Evolutionary conservation across 2,888 invertebrate species (phyloP).

Genomic region (Ecdyonurus torrentis): DNA sequence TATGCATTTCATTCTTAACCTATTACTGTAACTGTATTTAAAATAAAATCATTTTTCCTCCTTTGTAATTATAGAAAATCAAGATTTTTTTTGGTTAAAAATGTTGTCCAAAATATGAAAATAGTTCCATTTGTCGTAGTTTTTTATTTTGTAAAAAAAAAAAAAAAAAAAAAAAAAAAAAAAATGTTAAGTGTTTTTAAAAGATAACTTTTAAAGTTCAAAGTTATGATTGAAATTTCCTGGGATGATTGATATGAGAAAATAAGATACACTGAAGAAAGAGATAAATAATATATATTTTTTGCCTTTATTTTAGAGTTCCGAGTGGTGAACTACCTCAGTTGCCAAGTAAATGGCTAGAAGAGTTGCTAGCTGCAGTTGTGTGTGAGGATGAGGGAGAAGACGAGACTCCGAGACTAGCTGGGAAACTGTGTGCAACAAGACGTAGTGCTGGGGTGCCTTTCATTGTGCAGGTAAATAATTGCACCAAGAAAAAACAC

Average conservation of each 20-base stretch:
- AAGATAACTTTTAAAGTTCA: no score
- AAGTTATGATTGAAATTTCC: no score
- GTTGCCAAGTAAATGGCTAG: constrained; percentile 48
- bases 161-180: no score
- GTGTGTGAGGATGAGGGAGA: constrained; percentile 27
- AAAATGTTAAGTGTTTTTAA: no score
- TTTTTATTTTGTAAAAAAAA: no score
- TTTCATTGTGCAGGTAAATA: constrained; percentile 71
- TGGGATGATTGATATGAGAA: no score
- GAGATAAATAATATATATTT: no score
- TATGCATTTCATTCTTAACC: background rate
- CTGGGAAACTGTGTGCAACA: constrained; percentile 51
- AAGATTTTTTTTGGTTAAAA: no score
- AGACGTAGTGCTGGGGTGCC: constrained; percentile 89
- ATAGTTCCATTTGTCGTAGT: no score
- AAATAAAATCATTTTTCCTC: constrained; percentile 6
- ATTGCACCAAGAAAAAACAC: background rate
- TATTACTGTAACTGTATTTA: background rate
- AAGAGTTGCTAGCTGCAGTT: constrained; percentile 38
- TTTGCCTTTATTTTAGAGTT: constrained; percentile 20
- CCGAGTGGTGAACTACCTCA: constrained; percentile 28
- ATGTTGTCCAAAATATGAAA: no score
- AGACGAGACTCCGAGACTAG: background rate
- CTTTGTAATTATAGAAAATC: no score
- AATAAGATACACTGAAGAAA: no score